These are phyloP conservation scores for Elephantulus edwardii DNA, from an alignment of 2,113 vertebrate genomes.

Conservation along the genomic window DNA sequence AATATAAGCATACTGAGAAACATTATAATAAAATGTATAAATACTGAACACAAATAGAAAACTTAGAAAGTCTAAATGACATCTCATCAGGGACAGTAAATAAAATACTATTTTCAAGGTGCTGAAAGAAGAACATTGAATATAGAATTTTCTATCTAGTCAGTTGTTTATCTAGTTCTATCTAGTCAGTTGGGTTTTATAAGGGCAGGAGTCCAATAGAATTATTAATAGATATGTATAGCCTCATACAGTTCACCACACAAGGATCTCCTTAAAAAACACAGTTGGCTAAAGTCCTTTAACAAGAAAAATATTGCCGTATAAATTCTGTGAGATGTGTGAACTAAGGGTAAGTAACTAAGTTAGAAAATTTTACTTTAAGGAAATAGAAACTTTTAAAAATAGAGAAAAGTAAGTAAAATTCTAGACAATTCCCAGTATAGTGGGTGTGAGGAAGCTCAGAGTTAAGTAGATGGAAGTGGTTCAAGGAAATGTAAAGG, in stretches of 20 bases:
- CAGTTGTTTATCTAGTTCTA: too few species aligned
- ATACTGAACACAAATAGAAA: conserved; percentile 28
- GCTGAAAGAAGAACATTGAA: not conserved
- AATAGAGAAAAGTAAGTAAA: not conserved
- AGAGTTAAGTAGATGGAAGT: not conserved
- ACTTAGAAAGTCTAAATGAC: not conserved
- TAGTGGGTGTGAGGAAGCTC: not conserved
- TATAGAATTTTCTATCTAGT: not conserved
- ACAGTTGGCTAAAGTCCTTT: not conserved
- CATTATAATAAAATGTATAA: not conserved
- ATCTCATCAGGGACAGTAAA: not conserved
- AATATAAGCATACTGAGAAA: not conserved
- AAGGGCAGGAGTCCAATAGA: not conserved
- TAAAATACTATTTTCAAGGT: not conserved
- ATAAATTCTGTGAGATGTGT: not conserved
- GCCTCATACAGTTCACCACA: not conserved
- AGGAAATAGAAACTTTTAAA: not conserved
- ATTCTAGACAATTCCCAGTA: not conserved
- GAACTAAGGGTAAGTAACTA: not conserved
- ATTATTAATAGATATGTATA: not conserved
- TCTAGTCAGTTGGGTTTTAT: too few species aligned
- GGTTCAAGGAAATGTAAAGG: not conserved
- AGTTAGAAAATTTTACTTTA: conserved; percentile 10
- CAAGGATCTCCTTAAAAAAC: not conserved
- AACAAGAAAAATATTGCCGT: conserved; percentile 13